Conservation (phyloP, 30 jellyfish, hydroid and myxozoan species). For the Aurelia sp. region DNA sequence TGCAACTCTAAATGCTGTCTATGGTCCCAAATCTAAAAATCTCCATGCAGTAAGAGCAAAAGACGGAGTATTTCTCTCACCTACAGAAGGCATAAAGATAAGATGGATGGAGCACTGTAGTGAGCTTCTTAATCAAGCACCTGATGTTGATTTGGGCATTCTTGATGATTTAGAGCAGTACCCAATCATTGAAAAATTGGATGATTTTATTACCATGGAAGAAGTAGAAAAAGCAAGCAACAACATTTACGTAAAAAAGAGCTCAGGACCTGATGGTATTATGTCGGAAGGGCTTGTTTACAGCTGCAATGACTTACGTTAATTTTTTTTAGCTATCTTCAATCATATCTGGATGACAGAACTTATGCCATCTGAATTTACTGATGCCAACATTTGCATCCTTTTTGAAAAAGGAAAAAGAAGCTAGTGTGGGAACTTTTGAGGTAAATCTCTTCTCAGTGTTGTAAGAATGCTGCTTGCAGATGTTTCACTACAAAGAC, state of each 20-base stretch:
- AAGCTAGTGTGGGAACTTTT: too few species aligned
- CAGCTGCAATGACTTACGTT: conserved; percentile 1
- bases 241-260: conserved; percentile 3
- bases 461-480: too few species aligned
- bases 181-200: conserved; percentile 12
- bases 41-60: too few species aligned
- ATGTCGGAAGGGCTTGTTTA: conserved; percentile 22
- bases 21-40: neutral
- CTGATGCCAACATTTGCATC: conserved; percentile 24
- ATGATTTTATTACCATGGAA: neutral
- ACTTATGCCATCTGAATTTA: conserved; percentile 1
- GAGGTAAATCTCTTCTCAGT: too few species aligned
- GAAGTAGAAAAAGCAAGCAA: conserved; percentile 16
- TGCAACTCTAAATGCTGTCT: too few species aligned
- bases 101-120: too few species aligned
- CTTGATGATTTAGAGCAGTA: neutral
- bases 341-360: neutral
- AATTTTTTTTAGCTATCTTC: neutral
- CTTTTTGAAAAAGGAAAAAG: neutral
- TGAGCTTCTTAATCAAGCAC: conserved; percentile 1
- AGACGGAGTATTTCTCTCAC: too few species aligned
- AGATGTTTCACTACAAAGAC: too few species aligned
- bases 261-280: conserved; percentile 46
- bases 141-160: conserved; percentile 20
- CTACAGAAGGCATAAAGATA: too few species aligned